Evolutionary conservation across 1,140 invertebrate species (phyloP), one percentile per base, ranked within the genome.

Genomic region (Aphelenchoides besseyi): DNA sequence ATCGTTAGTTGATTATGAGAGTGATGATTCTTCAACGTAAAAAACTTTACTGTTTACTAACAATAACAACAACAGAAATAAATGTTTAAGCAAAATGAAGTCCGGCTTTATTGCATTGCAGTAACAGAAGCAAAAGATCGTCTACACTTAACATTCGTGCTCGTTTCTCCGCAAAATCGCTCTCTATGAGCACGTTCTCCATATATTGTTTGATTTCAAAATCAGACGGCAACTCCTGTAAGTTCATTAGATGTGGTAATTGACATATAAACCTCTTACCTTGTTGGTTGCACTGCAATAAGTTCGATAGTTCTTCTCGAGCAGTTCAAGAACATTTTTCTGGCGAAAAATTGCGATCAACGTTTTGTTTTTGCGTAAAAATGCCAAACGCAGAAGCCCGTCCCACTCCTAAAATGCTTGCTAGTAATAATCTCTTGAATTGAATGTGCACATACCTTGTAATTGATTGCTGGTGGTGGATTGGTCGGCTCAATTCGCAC

Each of bases 401-500:
- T 98, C 96, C 95, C 95, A 98, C 88, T 98, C 95, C 77, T 87
- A 61, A 52, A 73, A 80, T 53, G 8, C 52, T 12, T 28, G 5
- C 37, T 68, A 37, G 35, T 54, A 3, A 3, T 52, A 3, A 23
- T 23, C 35, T 28, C 48, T 32, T 23, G 33, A 52, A 23, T 8
- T 16, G 23, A 76, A 61, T 8, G 9, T 16, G 3, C 26, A 73
- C 36, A 37, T 62, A 87, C 87, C 81, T 90, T 90, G 85, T 94
- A 98, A 86, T 96, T 94, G 30, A 99, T 92, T 9, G 92, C 90
- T 30, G 95, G 95, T 36, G 94, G 92, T 57, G 96, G 97, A 88
- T 95, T 95, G 82, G 90, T 89, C 2, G 95, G 96, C 85, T 98
- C 95, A 84, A 99, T 90, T 82, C 97, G 88, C 0, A 99, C 94